Evolutionary conservation across 2,888 invertebrate genomes (phyloP).

Genomic region (Lycophotia porphyrea): DNA sequence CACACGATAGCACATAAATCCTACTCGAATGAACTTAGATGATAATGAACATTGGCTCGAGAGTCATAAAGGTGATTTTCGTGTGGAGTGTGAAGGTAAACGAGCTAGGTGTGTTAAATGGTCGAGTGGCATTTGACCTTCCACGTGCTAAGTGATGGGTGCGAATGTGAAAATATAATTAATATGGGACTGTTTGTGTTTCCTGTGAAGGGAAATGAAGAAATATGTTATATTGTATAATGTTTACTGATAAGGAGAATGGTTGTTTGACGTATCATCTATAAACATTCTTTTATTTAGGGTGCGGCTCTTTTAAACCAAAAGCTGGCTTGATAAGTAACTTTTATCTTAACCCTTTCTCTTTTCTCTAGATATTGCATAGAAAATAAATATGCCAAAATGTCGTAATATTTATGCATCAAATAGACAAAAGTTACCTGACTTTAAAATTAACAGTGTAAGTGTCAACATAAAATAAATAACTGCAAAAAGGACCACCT

Average conservation of each 20-base stretch:
- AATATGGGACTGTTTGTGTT: slow-evolving; percentile 17
- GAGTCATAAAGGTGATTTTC: slow-evolving; percentile 18
- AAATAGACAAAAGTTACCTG: not conserved
- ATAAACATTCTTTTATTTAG: too few relatives aligned
- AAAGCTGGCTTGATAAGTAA: not conserved
- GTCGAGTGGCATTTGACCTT: slow-evolving; percentile 45
- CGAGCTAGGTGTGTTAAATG: slow-evolving; percentile 43
- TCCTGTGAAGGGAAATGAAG: slow-evolving; percentile 2
- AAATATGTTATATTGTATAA: slow-evolving; percentile 1
- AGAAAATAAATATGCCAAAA: not conserved
- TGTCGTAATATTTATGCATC: not conserved
- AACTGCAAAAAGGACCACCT: not conserved
- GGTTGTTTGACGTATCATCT: not conserved
- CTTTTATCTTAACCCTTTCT: not conserved
- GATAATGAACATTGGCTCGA: not conserved
- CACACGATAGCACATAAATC: slow-evolving; percentile 48
- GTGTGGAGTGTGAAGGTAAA: not conserved
- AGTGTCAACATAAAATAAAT: not conserved
- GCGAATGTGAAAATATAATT: slow-evolving; percentile 44
- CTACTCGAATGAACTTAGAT: not conserved
- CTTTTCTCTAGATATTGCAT: not conserved
- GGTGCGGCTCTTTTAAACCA: not conserved
- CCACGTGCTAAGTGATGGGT: slow-evolving; percentile 41
- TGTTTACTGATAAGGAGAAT: not conserved
- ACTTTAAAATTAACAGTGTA: not conserved